A percentile compares a stretch with the other conserved stretches of the same genome.
These are phyloP conservation scores for Bimastos eiseni DNA, from an alignment of 2,888 invertebrate genomes.

Conservation along the genomic window DNA sequence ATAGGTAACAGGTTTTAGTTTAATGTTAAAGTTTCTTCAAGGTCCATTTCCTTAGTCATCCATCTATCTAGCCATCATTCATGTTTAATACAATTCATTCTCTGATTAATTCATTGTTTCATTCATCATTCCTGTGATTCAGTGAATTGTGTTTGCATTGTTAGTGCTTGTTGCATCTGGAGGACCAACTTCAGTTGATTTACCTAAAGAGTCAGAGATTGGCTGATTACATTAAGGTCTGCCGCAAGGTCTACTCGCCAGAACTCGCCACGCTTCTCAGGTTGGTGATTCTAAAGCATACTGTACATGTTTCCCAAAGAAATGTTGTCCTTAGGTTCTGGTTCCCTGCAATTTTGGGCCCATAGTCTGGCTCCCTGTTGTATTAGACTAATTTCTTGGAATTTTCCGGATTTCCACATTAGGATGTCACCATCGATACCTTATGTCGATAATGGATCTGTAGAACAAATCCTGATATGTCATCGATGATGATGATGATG, in stretches of 20 bases:
- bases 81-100: neutral
- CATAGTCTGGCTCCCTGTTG: neutral
- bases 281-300: slow-evolving; percentile 62
- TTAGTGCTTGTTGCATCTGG: slow-evolving; percentile 77
- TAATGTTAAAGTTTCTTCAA: no score
- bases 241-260: slow-evolving; percentile 50
- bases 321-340: no score
- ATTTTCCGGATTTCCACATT: neutral
- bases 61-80: no score
- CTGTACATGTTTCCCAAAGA: neutral
- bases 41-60: no score
- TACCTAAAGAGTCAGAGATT: slow-evolving; percentile 81
- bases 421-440: neutral
- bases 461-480: neutral
- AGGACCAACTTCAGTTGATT: slow-evolving; percentile 81
- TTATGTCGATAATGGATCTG: neutral
- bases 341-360: neutral
- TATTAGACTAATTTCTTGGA: neutral
- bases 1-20: no score
- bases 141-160: neutral
- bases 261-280: slow-evolving; percentile 55
- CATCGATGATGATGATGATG: no score
- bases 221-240: slow-evolving; percentile 67
- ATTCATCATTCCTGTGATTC: neutral
- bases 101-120: neutral